phyloP scores from a whole-genome alignment of 2,888 invertebrate species.

The Incurvaria masculella region DNA sequence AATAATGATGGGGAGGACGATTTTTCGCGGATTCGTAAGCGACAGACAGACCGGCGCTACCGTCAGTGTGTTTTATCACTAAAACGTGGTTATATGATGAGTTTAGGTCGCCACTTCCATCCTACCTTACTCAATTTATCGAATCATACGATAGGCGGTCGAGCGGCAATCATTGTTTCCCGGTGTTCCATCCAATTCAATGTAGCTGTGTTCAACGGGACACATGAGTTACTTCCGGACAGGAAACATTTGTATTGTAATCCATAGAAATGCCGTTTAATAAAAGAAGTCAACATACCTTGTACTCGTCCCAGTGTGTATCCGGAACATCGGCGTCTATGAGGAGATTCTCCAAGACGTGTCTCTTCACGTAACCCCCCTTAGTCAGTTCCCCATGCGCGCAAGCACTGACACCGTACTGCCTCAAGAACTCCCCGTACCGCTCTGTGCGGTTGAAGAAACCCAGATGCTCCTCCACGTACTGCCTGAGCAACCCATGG shows the following conservation, averaged over 20 bases:
- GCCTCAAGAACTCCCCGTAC: conserved; percentile 24
- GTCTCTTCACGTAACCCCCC: conserved; percentile 21
- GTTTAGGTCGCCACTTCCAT: no score
- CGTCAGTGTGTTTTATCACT: no score
- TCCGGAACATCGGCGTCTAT: conserved; percentile 28
- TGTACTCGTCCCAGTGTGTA: conserved; percentile 40
- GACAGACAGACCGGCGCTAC: no score
- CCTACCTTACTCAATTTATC: no score
- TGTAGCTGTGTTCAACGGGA: conserved; percentile 7
- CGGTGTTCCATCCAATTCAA: no score
- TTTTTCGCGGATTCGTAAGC: no score
- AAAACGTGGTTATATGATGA: no score
- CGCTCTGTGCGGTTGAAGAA: conserved; percentile 26
- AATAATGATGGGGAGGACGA: no score
- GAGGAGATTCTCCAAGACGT: conserved; percentile 28
- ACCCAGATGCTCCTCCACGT: conserved; percentile 22
- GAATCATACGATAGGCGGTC: no score
- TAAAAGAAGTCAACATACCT: conserved; percentile 25
- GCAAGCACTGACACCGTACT: conserved; percentile 28
- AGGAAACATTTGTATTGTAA: no score
- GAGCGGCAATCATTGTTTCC: no score
- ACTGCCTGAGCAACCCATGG: conserved; percentile 10
- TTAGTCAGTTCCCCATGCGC: conserved; percentile 12
- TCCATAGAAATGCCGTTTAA: conserved; percentile 5
- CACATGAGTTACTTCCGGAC: conserved; percentile 5